phyloP scores from a whole-genome alignment of 2,113 vertebrate genomes.

The Peromyscus californicus region DNA sequence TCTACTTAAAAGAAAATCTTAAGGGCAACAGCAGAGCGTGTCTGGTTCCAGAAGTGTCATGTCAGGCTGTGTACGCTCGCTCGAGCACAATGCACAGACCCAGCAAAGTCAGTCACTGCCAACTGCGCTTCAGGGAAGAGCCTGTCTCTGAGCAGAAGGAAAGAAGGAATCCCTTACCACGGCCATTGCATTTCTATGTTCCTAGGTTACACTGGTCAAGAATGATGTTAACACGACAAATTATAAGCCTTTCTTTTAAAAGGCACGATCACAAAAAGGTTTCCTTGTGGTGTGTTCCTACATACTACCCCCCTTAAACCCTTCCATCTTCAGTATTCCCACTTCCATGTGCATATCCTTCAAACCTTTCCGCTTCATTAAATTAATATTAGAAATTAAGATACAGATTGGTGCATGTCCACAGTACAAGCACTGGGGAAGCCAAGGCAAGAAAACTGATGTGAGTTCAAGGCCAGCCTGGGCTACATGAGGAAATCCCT shows the following conservation, averaged over 20 bases:
- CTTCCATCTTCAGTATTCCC: background rate
- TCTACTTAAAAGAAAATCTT: constrained; percentile 6
- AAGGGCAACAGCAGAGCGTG: background rate
- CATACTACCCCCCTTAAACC: background rate
- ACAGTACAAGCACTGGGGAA: background rate
- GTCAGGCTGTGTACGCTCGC: background rate
- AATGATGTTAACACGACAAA: background rate
- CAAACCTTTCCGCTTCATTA: background rate
- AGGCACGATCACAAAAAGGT: background rate
- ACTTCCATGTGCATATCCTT: background rate
- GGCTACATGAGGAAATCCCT: background rate
- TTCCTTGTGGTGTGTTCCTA: background rate
- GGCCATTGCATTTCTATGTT: background rate
- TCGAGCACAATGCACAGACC: background rate
- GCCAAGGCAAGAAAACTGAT: too few species aligned
- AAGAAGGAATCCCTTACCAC: background rate
- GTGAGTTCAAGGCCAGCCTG: background rate
- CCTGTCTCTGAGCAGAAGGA: background rate
- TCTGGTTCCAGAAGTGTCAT: background rate
- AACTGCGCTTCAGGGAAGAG: background rate
- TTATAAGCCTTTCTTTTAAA: constrained; percentile 17
- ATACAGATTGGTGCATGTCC: background rate
- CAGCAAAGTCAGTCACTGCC: background rate
- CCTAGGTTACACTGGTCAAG: background rate
- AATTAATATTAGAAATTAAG: constrained; percentile 29